Base-by-base conservation (phyloP, 2,888 invertebrate genomes). In the Polydrusus cervinus region DNA sequence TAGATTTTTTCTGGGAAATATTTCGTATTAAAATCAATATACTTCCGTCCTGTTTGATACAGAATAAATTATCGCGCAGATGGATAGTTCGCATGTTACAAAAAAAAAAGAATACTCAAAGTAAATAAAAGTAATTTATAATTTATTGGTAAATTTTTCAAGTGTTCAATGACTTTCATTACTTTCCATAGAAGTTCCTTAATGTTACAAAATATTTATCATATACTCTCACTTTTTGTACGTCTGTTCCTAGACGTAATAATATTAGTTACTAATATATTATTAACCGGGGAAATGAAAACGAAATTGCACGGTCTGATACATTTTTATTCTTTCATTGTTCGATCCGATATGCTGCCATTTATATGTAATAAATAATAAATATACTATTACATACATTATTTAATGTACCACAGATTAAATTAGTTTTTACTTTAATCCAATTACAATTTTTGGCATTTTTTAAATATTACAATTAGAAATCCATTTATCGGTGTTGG, bases 141-240 rank as follows among this genome's bases (percentile, higher is more conserved):
- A 57, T 57, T n/a, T 57, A 57, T 57, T 57, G 57, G 57, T 38
- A 34, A 57, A 45, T 13, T 38, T 10, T 25, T 25, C 6, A 45
- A 20, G 38, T 62, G 16, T 40, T 20, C 38, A 62, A 43, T 40
- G 68, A 57, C 68, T 68, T 68, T 68, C 68, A 55, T 68, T 68
- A 68, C 68, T 68, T 68, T 68, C 68, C 68, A 55, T 45, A 55
- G 25, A 57, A 68, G 68, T 68, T 55, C 55, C 64, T 64, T 47
- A 14, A n/a, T 68, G 57, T 68, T 68, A 68, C 68, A 55, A 68
- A 68, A 68, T 57, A 45, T 34, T 16, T 45, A 57, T 57, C 45
- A 30, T 25, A 55, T 25, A 55, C 68, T 68, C 68, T 68, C 68
- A 68, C 68, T 68, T 68, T 68, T 68, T 57, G 14, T 34, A 34